phyloP scores from a whole-genome alignment of 2,888 invertebrate species.

The Dynastes hyllus region DNA sequence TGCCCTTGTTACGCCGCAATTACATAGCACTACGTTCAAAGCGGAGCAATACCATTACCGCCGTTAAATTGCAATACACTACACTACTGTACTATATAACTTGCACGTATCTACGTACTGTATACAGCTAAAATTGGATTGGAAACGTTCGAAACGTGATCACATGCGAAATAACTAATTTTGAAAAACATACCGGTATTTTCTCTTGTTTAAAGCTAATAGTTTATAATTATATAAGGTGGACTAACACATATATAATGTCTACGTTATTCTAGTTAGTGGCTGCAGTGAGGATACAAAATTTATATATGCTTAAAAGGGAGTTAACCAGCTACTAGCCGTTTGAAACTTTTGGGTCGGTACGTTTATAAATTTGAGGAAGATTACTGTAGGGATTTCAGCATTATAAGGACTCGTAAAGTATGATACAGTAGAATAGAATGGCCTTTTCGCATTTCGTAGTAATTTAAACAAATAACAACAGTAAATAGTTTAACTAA shows the following conservation, averaged over 20 bases:
- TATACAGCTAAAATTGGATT: neutral
- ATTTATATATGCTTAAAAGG: conserved; percentile 16
- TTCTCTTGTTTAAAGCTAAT: too few relatives aligned
- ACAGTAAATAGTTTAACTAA: too few relatives aligned
- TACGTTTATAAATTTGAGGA: conserved; percentile 27
- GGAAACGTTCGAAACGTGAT: too few relatives aligned
- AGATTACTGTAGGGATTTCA: conserved; percentile 6
- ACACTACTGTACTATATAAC: neutral
- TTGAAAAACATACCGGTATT: too few relatives aligned
- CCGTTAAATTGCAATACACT: neutral
- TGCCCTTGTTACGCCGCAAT: neutral
- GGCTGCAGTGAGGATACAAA: conserved; percentile 1
- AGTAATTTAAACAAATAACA: too few relatives aligned
- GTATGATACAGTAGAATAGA: too few relatives aligned
- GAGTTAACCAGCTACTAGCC: conserved; percentile 2
- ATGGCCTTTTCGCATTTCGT: too few relatives aligned
- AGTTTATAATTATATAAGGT: neutral
- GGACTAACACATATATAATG: neutral
- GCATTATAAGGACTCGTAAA: too few relatives aligned
- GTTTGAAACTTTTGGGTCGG: conserved; percentile 20
- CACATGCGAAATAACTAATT: too few relatives aligned
- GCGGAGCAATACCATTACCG: conserved; percentile 7
- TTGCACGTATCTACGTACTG: neutral
- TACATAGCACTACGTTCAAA: conserved; percentile 2
- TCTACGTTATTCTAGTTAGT: neutral